These are phyloP conservation scores for Watsonalla cultraria DNA, from an alignment of 2,888 invertebrate genomes.

Conservation along the genomic window DNA sequence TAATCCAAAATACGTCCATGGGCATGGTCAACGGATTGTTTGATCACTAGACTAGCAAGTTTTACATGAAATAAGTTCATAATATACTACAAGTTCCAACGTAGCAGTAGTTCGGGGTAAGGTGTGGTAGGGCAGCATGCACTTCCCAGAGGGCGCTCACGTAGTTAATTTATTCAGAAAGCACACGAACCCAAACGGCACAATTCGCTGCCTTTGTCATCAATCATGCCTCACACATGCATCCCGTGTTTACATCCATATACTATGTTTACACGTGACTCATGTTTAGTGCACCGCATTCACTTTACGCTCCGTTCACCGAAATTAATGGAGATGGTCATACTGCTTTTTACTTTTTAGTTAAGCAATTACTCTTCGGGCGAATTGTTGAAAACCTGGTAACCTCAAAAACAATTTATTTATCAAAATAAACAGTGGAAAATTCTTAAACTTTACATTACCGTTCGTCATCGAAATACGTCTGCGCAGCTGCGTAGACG, in stretches of 20 bases:
- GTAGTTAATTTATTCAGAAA: neutral
- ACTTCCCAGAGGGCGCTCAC: neutral
- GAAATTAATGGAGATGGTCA: neutral
- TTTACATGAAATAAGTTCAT: too few species aligned
- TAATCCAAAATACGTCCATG: too few species aligned
- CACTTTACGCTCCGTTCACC: neutral
- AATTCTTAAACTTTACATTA: too few species aligned
- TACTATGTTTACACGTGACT: constrained; percentile 8
- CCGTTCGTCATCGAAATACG: too few species aligned
- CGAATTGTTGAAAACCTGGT: too few species aligned
- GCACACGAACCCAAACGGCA: constrained; percentile 5
- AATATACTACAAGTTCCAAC: too few species aligned
- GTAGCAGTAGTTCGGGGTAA: neutral
- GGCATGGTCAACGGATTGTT: too few species aligned
- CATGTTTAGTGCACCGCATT: constrained; percentile 6
- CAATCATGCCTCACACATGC: constrained; percentile 13
- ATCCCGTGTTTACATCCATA: constrained; percentile 6
- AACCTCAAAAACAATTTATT: too few species aligned
- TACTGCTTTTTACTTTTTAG: neutral
- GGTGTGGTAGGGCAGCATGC: neutral
- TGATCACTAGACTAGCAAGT: too few species aligned
- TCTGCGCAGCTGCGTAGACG: too few species aligned
- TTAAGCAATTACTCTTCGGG: neutral
- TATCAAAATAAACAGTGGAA: too few species aligned
- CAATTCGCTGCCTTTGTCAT: constrained; percentile 12